Base-by-base conservation (phyloP, 1,140 invertebrate species). In the Prorops nasuta region DNA sequence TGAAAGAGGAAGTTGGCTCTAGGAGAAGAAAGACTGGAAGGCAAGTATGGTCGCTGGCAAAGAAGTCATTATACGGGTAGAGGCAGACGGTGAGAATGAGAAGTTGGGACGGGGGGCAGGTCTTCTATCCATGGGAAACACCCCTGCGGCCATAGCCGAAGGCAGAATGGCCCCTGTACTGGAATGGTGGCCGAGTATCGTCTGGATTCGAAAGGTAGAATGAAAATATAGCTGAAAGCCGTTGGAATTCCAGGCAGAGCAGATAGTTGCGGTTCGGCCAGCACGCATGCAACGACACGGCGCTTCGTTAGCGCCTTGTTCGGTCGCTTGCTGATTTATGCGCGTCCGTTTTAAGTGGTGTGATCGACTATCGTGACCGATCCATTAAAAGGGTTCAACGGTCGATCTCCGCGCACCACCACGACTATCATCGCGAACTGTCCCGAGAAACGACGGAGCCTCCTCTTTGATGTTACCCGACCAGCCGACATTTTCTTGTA, bases 101-200 rank as follows among this genome's bases (percentile, higher is more conserved):
- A n/a, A n/a, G n/a, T n/a, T n/a, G n/a, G n/a, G n/a, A n/a, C n/a
- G 43, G 41, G 63, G 69, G 72, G 68, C 71, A 64, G 71, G 67
- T 53, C 67, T 51, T 59, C 41, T 9, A 42, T 16, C 44, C 46
- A 42, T 54, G 54, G 66, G 71, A 72, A 68, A 69, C 72, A 74
- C 72, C 72, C 71, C 67, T 69, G 61, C 63, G 60, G 69, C 71
- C 66, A 72, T 73, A 64, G 56, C 64, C 57, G 59, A 55, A 66
- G 60, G 49, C 69, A 72, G 54, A 45, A 74, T 72, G 71, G 69
- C 68, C 63, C 54, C 61, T 52, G 10, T 51, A 41, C 38, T 53
- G 32, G 34, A 38, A 38, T 24, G 37, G 44, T 10, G 4, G 4
- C 24, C 24, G 24, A 28, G 4, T 28, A 4, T 28, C n/a, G n/a